Evolutionary conservation across 2,797 vertebrate genomes (phyloP).

Genomic region (Gobio occitaniae): DNA sequence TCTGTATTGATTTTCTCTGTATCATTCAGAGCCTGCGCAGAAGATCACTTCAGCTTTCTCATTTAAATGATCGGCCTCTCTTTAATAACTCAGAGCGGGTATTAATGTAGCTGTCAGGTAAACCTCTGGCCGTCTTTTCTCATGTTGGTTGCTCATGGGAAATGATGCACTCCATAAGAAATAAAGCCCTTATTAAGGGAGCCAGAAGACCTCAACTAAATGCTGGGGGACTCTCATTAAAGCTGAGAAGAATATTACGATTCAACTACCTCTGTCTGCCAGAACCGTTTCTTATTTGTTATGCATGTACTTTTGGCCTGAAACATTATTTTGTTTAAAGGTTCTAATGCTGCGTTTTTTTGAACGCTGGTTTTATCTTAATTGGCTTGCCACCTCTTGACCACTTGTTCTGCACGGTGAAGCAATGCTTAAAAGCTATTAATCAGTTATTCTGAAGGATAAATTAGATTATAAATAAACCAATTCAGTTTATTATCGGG

Average conservation of each 20-base stretch:
- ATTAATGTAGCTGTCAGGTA: conserved; percentile 58
- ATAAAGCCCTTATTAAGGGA: conserved; percentile 51
- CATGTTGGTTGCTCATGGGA: conserved; percentile 38
- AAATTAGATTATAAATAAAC: conserved; percentile 9
- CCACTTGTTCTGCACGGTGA: neutral
- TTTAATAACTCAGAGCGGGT: conserved; percentile 59
- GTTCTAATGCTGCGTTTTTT: neutral
- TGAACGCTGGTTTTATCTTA: conserved; percentile 4
- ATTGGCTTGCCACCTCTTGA: conserved; percentile 36
- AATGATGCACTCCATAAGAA: conserved; percentile 50
- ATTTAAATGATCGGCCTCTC: conserved; percentile 56
- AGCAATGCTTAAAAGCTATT: conserved; percentile 4
- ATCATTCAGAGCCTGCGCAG: conserved; percentile 45
- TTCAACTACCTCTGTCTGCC: conserved; percentile 19
- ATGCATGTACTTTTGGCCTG: neutral
- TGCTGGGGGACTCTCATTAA: conserved; percentile 44
- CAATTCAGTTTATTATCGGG: conserved; percentile 15
- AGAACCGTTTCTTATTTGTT: neutral
- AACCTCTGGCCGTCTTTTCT: conserved; percentile 41
- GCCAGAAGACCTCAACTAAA: conserved; percentile 32
- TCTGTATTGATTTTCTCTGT: conserved; percentile 59
- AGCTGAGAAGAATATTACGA: conserved; percentile 23
- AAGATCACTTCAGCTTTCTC: conserved; percentile 55
- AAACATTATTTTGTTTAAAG: conserved; percentile 9
- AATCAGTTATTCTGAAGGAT: neutral